Evolutionary conservation across 2,888 invertebrate genomes (phyloP), one percentile per base, ranked within the genome.

Genomic region (Orthosia gothica): DNA sequence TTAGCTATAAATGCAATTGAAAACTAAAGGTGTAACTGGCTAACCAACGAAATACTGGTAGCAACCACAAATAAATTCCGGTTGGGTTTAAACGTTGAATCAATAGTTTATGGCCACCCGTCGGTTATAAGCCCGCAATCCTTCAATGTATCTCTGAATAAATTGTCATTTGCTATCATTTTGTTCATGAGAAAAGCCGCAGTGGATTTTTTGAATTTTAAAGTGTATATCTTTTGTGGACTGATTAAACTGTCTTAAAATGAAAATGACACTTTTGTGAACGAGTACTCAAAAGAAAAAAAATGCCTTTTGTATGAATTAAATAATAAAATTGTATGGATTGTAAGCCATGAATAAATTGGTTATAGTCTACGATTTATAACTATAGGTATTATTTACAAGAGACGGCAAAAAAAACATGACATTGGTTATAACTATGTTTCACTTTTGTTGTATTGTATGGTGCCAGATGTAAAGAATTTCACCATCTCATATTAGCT

Each of bases 11-110:
- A 40, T 40, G 7, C 15, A 23, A 66, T 57, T 69, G 15, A 15
- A 69, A 72, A 63, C 16, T 54, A 23, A 54, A 68, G 50, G 40
- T 40, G 40, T 59, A 32, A 16, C 18, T n/a, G 61, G 11, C 15
- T 52, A 67, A 59, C 65, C 61, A 52, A 70, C 26, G 70, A 73
- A 75, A 55, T 71, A 65, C 45, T n/a, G 52, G 13, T 52, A 12
- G 23, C 4, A 62, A 68, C 81, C 76, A 76, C 77, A 81, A 78
- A 83, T 78, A 65, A 66, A 71, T 74, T 69, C 69, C 58, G 40
- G 70, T 74, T 67, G 26, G 50, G 57, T 67, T 76, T 73, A 71
- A 79, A 84, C 58, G 70, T 67, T 64, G 47, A 69, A 73, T 68
- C 74, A 71, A 75, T 79, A 58, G 73, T 84, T 74, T 71, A 76